Evolutionary conservation across 2,113 vertebrate genomes (phyloP), one percentile per base, ranked within the genome.

Genomic region (Xiphophorus hellerii): DNA sequence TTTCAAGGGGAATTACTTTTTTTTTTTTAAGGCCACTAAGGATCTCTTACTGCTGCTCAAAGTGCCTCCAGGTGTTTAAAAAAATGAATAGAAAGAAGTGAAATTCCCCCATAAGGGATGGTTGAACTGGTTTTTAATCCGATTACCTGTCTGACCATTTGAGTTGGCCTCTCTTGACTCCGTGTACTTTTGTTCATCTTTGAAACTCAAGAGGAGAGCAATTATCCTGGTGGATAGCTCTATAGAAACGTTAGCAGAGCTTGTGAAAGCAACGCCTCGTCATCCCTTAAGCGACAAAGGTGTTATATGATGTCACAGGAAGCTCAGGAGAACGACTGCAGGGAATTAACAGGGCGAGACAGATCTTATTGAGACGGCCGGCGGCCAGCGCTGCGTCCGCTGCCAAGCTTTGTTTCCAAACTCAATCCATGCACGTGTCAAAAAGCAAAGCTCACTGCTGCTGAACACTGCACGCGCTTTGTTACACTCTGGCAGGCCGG

Each of bases 381-480:
- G 63, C 75, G 67, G 8, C 81, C 84, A 82, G 84, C 77, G 62
- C 80, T 25, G 75, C 15, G 39, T 70, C 77, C 74, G 69, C 81
- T 78, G 84, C 86, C 87, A 89, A 75, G 88, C 90, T 87, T 76
- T 71, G 83, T 87, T 87, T 84, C 87, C 84, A 90, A 85, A 85
- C 64, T 87, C 83, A 89, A 78, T 76, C 86, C 90, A 91, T 93
- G 92, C 90, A 91, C 66, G 70, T 88, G 88, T 82, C 88, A 77
- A 80, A 37, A 87, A 84, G 88, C 84, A 83, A 92, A 91, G 82
- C 88, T 82, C 33, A 10, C 68, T 78, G 78, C 82, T 77, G 64
- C 78, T 76, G 61, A 89, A 88, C 90, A 90, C 89, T 62, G 82
- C 90, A 91, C 86, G 89, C 86, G 87, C 71, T 83, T 72, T 68